A percentile compares a stretch with the other conserved stretches of the same genome.
These are phyloP conservation scores for Morelia viridis DNA, from an alignment of 2,797 vertebrate species.

Conservation along the genomic window DNA sequence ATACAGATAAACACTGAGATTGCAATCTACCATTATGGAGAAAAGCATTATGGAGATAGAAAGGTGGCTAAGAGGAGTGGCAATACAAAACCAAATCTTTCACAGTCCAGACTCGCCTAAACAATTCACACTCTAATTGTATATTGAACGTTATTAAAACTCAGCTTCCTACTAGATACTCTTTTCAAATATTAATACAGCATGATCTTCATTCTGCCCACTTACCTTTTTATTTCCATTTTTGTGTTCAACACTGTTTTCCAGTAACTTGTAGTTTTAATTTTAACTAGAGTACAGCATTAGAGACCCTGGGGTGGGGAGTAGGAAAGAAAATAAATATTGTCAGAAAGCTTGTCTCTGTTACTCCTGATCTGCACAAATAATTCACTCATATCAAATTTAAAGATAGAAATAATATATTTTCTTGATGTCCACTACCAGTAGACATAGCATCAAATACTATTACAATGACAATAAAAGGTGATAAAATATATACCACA, in stretches of 20 bases:
- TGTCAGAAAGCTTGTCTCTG: not conserved
- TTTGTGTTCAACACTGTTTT: not conserved
- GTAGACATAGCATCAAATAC: not conserved
- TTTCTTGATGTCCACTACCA: not conserved
- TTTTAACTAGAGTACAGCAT: not conserved
- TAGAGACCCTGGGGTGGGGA: not conserved
- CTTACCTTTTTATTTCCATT: not conserved
- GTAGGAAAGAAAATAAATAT: not conserved
- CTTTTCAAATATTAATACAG: not conserved
- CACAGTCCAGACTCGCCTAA: not conserved
- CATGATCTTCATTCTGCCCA: not conserved
- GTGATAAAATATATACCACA: not conserved
- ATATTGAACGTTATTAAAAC: not conserved
- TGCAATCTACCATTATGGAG: not conserved
- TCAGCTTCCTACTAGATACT: not conserved
- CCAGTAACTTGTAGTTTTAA: not conserved
- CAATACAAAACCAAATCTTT: not conserved
- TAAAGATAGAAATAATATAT: constrained; percentile 2
- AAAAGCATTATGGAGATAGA: not conserved
- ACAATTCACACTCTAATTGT: not conserved
- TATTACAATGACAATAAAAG: not conserved
- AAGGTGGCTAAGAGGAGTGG: not conserved
- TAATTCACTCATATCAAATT: not conserved
- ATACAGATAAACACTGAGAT: not conserved
- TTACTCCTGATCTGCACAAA: constrained; percentile 1